A percentile compares a stretch with the other conserved stretches of the same genome.
Evolutionary conservation across 2,888 invertebrate species (phyloP).

Genomic region (Ochropleura plecta): DNA sequence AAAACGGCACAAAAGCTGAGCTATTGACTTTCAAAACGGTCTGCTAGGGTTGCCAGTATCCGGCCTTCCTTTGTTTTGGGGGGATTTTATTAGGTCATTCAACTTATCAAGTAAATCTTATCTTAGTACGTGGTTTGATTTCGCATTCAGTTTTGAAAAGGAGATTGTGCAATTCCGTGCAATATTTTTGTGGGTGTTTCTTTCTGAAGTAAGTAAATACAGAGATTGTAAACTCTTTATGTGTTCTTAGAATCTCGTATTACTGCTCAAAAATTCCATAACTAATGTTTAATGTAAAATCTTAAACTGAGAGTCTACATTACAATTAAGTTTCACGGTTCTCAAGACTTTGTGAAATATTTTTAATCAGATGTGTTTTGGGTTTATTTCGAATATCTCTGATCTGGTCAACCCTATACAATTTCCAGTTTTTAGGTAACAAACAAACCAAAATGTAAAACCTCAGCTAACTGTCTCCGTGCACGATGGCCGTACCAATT

Average conservation of each 20-base stretch:
- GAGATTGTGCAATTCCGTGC: slow-evolving; percentile 22
- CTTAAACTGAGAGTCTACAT: neutral
- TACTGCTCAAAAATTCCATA: slow-evolving; percentile 6
- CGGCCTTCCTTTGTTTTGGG: slow-evolving; percentile 17
- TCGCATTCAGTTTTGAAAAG: slow-evolving; percentile 16
- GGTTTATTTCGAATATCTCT: neutral
- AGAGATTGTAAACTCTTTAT: slow-evolving; percentile 7
- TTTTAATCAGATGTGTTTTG: neutral
- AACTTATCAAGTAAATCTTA: slow-evolving; percentile 13
- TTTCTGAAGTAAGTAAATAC: slow-evolving; percentile 13
- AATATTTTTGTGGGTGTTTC: neutral
- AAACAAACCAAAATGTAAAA: slow-evolving; percentile 62
- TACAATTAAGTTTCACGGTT: slow-evolving; percentile 5
- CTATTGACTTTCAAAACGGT: slow-evolving; percentile 70
- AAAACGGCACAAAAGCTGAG: slow-evolving; percentile 66
- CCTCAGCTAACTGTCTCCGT: slow-evolving; percentile 61
- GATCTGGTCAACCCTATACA: slow-evolving; percentile 57
- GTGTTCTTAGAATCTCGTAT: slow-evolving; percentile 20
- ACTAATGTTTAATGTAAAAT: neutral
- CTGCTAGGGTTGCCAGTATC: slow-evolving; percentile 53
- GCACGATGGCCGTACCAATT: slow-evolving; percentile 51
- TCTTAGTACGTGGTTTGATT: slow-evolving; percentile 14
- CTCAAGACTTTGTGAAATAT: slow-evolving; percentile 1
- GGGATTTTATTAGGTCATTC: slow-evolving; percentile 1
- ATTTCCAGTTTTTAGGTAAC: slow-evolving; percentile 58